phyloP scores from a whole-genome alignment of 2,797 vertebrate genomes.

The Argyrosomus regius region DNA sequence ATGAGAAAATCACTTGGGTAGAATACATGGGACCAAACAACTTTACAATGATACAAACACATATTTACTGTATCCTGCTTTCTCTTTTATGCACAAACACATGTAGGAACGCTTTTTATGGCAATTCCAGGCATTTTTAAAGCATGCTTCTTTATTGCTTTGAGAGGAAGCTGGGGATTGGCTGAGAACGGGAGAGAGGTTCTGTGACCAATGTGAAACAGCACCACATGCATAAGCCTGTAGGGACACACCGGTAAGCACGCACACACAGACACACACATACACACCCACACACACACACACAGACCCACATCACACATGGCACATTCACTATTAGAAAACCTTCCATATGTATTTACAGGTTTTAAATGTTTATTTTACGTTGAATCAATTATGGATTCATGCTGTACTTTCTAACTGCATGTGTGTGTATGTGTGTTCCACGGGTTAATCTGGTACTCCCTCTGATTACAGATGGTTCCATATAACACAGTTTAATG shows the following conservation, averaged over 20 bases:
- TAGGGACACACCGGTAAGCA: constrained; percentile 14
- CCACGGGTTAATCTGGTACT: constrained; percentile 29
- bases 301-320: constrained; percentile 20
- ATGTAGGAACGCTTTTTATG: constrained; percentile 52
- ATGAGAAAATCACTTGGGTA: constrained; percentile 5
- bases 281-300: constrained; percentile 32
- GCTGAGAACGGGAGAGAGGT: constrained; percentile 61
- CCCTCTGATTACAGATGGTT: constrained; percentile 48
- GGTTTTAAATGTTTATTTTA: constrained; percentile 6
- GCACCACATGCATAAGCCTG: constrained; percentile 46
- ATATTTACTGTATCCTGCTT: background rate
- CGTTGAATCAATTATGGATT: background rate
- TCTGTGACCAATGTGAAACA: constrained; percentile 87
- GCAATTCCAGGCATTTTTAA: constrained; percentile 77
- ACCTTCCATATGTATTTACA: background rate
- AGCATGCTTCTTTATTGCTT: constrained; percentile 72
- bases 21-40: constrained; percentile 1
- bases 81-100: constrained; percentile 31
- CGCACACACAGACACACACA: constrained; percentile 23
- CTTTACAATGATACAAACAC: background rate
- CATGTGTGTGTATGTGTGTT: constrained; percentile 16
- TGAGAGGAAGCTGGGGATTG: constrained; percentile 76
- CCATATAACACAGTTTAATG: constrained; percentile 44
- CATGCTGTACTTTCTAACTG: background rate
- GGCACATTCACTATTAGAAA: background rate